Percentiles rank a stretch among this genome's conserved stretches.
These are phyloP conservation scores for Thecophora atra DNA, from an alignment of 2,888 invertebrate species.

Conservation along the genomic window DNA sequence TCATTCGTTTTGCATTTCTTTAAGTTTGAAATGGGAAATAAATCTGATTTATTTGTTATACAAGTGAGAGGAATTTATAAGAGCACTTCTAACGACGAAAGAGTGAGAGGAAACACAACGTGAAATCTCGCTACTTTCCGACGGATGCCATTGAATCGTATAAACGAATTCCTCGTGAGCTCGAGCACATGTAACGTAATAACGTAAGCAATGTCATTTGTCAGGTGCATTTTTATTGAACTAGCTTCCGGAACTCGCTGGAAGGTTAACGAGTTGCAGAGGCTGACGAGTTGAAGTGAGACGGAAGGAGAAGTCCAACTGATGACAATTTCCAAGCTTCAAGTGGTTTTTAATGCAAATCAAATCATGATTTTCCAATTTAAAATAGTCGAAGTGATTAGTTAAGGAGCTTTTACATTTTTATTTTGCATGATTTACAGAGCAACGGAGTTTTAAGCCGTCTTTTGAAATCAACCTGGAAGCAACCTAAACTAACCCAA, in stretches of 20 bases:
- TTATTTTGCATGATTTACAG: too few species aligned
- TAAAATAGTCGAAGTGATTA: too few species aligned
- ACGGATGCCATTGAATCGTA: neutral
- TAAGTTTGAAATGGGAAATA: slow-evolving; percentile 45
- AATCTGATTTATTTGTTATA: slow-evolving; percentile 58
- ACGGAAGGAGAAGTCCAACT: neutral
- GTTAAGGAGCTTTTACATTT: neutral
- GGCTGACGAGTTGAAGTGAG: neutral
- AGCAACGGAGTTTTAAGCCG: too few species aligned
- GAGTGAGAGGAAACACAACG: neutral
- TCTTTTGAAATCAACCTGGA: too few species aligned
- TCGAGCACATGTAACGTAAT: neutral
- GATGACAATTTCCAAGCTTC: neutral
- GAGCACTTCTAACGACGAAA: neutral
- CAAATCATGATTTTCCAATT: neutral
- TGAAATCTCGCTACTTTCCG: neutral
- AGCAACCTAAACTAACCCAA: too few species aligned
- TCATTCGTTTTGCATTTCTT: neutral
- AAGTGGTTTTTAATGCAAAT: slow-evolving; percentile 12
- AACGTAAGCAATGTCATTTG: slow-evolving; percentile 2
- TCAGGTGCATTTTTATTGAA: neutral
- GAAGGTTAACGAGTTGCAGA: neutral
- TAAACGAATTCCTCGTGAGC: neutral
- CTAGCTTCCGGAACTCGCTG: neutral
- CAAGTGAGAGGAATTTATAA: slow-evolving; percentile 49